These are phyloP conservation scores for Acronicta leporina DNA, from an alignment of 2,888 invertebrate species.

Conservation along the genomic window DNA sequence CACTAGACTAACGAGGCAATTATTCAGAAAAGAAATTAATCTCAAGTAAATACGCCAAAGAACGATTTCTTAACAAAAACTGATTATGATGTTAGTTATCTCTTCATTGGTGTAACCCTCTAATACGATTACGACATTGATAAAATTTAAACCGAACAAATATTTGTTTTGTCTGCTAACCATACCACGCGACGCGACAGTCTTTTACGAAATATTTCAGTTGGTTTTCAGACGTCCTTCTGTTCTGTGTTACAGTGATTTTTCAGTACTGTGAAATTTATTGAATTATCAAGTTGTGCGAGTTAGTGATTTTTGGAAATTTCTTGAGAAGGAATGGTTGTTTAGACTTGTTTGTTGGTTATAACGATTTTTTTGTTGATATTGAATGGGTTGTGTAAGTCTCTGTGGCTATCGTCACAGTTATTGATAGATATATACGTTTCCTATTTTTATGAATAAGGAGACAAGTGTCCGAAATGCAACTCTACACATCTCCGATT, in stretches of 20 bases:
- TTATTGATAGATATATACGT: no score
- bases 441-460: no score
- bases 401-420: no score
- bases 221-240: slow-evolving; percentile 34
- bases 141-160: slow-evolving; percentile 20
- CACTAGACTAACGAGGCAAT: no score
- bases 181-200: slow-evolving; percentile 28
- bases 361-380: no score
- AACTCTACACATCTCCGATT: no score
- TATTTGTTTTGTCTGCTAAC: slow-evolving; percentile 45
- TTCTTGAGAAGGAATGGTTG: neutral
- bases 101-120: slow-evolving; percentile 5
- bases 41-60: no score
- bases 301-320: neutral
- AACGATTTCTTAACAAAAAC: no score
- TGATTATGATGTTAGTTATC: neutral
- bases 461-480: no score
- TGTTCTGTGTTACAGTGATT: slow-evolving; percentile 23
- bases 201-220: slow-evolving; percentile 34
- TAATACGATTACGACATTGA: slow-evolving; percentile 8
- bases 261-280: slow-evolving; percentile 10
- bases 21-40: no score
- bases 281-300: neutral
- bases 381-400: no score
- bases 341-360: neutral